phyloP scores from a whole-genome alignment of 2,888 invertebrate genomes.

The Danaus chrysippus region DNA sequence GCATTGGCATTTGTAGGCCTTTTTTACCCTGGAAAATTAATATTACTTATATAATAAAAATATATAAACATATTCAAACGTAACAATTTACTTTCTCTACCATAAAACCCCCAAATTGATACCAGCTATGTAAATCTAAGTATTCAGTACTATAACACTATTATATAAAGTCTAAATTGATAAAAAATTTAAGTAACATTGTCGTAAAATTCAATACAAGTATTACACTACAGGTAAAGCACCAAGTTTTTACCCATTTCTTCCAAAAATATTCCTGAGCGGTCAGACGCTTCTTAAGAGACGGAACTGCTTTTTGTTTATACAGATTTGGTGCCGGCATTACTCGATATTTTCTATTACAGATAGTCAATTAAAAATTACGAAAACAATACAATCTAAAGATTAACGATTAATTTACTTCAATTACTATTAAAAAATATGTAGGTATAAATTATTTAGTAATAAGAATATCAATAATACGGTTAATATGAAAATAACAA shows the following conservation, averaged over 20 bases:
- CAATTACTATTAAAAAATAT: no score
- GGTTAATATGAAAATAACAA: no score
- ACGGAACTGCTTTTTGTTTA: conserved; percentile 54
- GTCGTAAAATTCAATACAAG: no score
- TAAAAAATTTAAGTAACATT: no score
- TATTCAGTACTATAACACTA: no score
- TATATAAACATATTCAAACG: not conserved
- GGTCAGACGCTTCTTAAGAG: conserved; percentile 61
- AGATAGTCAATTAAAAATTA: conserved; percentile 1
- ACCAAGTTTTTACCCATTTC: conserved; percentile 58
- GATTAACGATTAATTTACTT: no score
- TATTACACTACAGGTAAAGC: no score
- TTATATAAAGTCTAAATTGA: no score
- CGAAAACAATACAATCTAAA: not conserved
- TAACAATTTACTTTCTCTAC: not conserved
- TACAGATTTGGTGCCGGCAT: conserved; percentile 50
- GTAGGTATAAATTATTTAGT: no score
- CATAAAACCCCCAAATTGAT: not conserved
- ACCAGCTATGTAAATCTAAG: no score
- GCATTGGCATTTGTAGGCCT: conserved; percentile 90
- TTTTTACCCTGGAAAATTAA: conserved; percentile 81
- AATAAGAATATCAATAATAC: no score
- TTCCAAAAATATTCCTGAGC: conserved; percentile 70
- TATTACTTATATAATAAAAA: not conserved
- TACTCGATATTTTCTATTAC: conserved; percentile 51